These are phyloP conservation scores for Mus caroli DNA, from an alignment of 2,797 vertebrate genomes.

Conservation along the genomic window DNA sequence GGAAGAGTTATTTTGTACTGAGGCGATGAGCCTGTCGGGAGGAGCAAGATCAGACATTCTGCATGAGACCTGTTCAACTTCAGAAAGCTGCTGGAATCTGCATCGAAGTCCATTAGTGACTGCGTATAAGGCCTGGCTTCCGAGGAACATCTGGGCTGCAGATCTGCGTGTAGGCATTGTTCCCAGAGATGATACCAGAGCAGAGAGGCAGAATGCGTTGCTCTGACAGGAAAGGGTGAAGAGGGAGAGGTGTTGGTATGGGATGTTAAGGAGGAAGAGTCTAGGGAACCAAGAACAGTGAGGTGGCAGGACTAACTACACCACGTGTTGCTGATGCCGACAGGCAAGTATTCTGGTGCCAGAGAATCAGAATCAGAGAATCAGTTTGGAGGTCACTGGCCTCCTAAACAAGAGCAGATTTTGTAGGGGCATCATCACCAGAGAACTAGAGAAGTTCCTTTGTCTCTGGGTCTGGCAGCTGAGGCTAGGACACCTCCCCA, in stretches of 20 bases:
- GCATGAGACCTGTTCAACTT: neutral
- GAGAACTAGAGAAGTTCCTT: neutral
- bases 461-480: neutral
- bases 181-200: neutral
- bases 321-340: neutral
- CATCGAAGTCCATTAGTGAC: neutral
- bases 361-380: neutral
- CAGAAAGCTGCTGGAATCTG: neutral
- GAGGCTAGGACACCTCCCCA: neutral
- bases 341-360: neutral
- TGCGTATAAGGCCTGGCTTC: neutral
- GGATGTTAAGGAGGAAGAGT: neutral
- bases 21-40: neutral
- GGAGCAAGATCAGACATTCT: neutral
- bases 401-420: neutral
- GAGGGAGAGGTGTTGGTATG: neutral
- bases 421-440: neutral
- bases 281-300: neutral
- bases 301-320: neutral
- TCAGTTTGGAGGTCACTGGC: neutral
- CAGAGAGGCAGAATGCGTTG: neutral
- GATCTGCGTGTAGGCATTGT: neutral
- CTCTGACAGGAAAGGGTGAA: no score
- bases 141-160: neutral
- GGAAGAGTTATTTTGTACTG: neutral